A percentile compares a stretch with the other conserved stretches of the same genome.
Evolutionary conservation across 2,797 vertebrate genomes (phyloP).

Genomic region (Rhinophrynus dorsalis): DNA sequence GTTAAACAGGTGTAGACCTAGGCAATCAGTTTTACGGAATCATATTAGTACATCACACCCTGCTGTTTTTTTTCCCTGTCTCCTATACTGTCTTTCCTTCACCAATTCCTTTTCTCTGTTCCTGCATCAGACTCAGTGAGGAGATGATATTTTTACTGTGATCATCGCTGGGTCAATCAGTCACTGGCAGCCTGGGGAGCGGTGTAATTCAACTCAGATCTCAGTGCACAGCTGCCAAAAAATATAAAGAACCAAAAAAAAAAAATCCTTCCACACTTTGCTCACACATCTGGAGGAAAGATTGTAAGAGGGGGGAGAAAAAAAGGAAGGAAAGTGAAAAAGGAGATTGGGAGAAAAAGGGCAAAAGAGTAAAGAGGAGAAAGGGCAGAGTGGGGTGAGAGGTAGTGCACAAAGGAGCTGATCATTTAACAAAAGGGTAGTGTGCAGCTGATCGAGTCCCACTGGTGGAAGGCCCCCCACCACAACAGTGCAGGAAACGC

Average conservation of each 20-base stretch:
- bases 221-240: constrained; percentile 35
- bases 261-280: constrained; percentile 34
- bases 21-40: too few species aligned
- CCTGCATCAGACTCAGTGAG: too few species aligned
- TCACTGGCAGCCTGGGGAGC: constrained; percentile 47
- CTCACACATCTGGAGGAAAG: constrained; percentile 48
- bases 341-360: not conserved
- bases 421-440: not conserved
- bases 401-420: not conserved
- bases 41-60: too few species aligned
- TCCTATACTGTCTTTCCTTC: too few species aligned
- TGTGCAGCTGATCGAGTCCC: too few species aligned
- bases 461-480: too few species aligned
- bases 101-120: too few species aligned
- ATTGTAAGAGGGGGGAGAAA: constrained; percentile 17
- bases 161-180: constrained; percentile 46
- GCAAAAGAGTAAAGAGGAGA: not conserved
- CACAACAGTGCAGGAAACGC: too few species aligned
- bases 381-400: not conserved
- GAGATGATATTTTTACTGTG: constrained; percentile 22
- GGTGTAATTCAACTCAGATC: constrained; percentile 45
- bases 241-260: constrained; percentile 41
- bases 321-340: not conserved
- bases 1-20: too few species aligned
- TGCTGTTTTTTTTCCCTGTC: too few species aligned